phyloP scores from a whole-genome alignment of 2,888 invertebrate genomes.

The Parnassius apollo region DNA sequence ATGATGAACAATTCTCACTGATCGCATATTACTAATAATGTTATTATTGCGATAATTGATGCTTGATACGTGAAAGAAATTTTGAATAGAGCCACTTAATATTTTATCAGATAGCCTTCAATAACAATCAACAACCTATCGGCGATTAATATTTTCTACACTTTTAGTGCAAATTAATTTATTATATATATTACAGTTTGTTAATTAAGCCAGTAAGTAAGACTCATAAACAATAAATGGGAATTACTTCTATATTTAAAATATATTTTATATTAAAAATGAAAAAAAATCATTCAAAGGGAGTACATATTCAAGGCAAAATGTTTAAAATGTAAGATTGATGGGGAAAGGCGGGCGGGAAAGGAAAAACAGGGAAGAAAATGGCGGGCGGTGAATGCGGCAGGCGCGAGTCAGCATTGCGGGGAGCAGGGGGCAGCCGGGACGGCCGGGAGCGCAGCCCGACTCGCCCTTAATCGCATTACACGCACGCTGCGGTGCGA shows the following conservation, averaged over 20 bases:
- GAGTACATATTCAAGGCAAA: not conserved
- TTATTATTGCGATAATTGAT: constrained; percentile 16
- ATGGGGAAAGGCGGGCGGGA: constrained; percentile 46
- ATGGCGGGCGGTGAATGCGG: constrained; percentile 32
- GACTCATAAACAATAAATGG: too few species aligned
- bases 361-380: constrained; percentile 41
- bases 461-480: constrained; percentile 59
- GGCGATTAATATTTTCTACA: too few species aligned
- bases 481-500: constrained; percentile 54
- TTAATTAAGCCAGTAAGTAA: too few species aligned
- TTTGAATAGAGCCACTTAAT: constrained; percentile 5
- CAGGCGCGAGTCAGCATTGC: constrained; percentile 34
- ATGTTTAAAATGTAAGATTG: constrained; percentile 6
- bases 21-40: constrained; percentile 6
- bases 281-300: not conserved
- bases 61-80: constrained; percentile 1
- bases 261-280: not conserved
- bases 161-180: too few species aligned
- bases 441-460: constrained; percentile 41
- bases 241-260: too few species aligned
- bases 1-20: not conserved
- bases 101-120: constrained; percentile 11
- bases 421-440: constrained; percentile 37
- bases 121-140: not conserved
- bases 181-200: too few species aligned